Conservation (phyloP, 2,888 invertebrate genomes). For the Amitus sp. region DNA sequence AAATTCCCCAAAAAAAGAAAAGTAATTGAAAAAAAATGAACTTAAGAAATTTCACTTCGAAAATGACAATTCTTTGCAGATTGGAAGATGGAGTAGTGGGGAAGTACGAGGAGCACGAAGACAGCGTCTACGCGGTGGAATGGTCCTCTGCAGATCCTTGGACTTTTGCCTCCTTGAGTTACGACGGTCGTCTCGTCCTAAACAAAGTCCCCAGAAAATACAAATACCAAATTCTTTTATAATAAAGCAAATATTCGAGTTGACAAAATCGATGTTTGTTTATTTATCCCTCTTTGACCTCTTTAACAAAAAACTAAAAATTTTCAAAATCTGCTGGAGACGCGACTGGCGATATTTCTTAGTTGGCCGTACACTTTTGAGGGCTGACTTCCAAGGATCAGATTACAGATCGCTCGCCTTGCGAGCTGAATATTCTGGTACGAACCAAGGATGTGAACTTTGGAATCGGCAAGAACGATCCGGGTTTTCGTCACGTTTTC, state of each 20-base stretch:
- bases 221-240: conserved; percentile 92
- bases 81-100: conserved; percentile 89
- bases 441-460: conserved; percentile 96
- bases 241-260: conserved; percentile 50
- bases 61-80: conserved; percentile 59
- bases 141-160: conserved; percentile 99
- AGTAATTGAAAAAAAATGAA: conserved; percentile 53
- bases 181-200: conserved; percentile 94
- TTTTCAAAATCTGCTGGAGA: conserved; percentile 83
- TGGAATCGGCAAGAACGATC: conserved; percentile 95
- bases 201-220: conserved; percentile 93
- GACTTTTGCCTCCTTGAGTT: conserved; percentile 98
- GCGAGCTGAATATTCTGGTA: conserved; percentile 97
- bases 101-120: conserved; percentile 96
- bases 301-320: conserved; percentile 30
- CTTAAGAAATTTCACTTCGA: conserved; percentile 7
- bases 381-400: conserved; percentile 96
- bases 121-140: conserved; percentile 96
- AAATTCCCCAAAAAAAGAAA: conserved; percentile 66
- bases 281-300: too few species aligned
- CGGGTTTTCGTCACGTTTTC: conserved; percentile 99
- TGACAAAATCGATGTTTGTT: conserved; percentile 6
- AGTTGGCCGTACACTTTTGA: conserved; percentile 98
- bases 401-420: conserved; percentile 92
- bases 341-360: conserved; percentile 83